Conservation (phyloP, 1,140 invertebrate species). For the Vollenhovia emeryi region DNA sequence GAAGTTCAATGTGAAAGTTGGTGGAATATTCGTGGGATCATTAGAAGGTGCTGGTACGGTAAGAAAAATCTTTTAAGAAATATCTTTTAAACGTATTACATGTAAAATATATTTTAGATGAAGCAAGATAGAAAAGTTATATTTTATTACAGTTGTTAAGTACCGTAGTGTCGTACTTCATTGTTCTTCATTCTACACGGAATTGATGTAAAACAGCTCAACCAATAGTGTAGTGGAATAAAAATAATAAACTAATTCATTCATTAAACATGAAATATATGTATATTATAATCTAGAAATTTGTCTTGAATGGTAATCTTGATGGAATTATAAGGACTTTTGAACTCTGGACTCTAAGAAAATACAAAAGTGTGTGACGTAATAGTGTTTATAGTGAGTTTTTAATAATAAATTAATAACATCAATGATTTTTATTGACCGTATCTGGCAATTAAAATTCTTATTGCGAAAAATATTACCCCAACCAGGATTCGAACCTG, state of each 20-base stretch:
- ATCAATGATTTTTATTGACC: no score
- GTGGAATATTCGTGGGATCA: not conserved
- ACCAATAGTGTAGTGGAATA: not conserved
- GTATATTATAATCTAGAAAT: no score
- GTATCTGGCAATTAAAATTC: no score
- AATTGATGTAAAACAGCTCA: not conserved
- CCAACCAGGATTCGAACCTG: no score
- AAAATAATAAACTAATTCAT: not conserved
- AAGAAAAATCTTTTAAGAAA: no score
- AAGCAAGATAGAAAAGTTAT: not conserved
- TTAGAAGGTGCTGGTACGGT: slow-evolving; percentile 1
- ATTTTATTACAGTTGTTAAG: not conserved
- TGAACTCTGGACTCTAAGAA: no score
- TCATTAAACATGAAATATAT: not conserved
- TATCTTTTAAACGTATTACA: not conserved
- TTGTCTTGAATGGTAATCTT: not conserved
- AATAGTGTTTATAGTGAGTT: not conserved
- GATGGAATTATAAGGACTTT: not conserved
- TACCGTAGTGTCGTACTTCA: not conserved
- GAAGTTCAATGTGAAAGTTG: not conserved
- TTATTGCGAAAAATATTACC: no score
- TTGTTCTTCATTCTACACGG: not conserved
- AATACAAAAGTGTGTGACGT: no score
- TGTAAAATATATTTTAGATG: not conserved
- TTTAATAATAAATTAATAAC: slow-evolving; percentile 2